A percentile compares a stretch with the other conserved stretches of the same genome.
Evolutionary conservation across 2,113 vertebrate species (phyloP).

Genomic region (Boulengeromyrus knoepffleri): DNA sequence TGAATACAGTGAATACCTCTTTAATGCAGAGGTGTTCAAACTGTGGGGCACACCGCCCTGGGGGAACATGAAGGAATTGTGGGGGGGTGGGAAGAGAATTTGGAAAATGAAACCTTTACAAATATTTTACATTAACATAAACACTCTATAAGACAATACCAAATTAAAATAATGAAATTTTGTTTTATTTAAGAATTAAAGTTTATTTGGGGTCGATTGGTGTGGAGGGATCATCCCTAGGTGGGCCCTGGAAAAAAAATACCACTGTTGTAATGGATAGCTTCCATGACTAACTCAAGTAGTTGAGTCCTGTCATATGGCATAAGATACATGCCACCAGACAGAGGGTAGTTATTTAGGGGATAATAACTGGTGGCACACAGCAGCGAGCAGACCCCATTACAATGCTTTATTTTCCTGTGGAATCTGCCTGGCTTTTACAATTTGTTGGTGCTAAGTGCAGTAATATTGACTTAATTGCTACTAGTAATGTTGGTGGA

Average conservation of each 20-base stretch:
- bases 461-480: not conserved
- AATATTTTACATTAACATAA: too few relatives aligned
- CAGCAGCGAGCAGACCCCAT: not conserved
- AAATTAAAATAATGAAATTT: not conserved
- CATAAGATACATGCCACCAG: not conserved
- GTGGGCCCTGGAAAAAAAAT: not conserved
- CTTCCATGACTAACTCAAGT: not conserved
- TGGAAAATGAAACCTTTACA: too few relatives aligned
- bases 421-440: not conserved
- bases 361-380: not conserved
- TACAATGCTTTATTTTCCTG: not conserved
- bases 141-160: too few relatives aligned
- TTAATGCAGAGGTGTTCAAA: not conserved
- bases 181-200: not conserved
- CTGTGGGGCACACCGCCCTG: not conserved
- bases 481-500: not conserved
- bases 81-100: not conserved
- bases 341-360: not conserved
- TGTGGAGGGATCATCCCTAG: not conserved
- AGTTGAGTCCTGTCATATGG: not conserved
- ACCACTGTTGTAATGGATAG: not conserved
- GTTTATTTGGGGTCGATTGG: not conserved
- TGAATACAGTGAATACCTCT: not conserved
- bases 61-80: not conserved
- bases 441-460: not conserved